Percentiles rank a stretch among this genome's conserved stretches.
These are phyloP conservation scores for Anniella stebbinsi DNA, from an alignment of 2,797 vertebrate genomes.

Conservation along the genomic window DNA sequence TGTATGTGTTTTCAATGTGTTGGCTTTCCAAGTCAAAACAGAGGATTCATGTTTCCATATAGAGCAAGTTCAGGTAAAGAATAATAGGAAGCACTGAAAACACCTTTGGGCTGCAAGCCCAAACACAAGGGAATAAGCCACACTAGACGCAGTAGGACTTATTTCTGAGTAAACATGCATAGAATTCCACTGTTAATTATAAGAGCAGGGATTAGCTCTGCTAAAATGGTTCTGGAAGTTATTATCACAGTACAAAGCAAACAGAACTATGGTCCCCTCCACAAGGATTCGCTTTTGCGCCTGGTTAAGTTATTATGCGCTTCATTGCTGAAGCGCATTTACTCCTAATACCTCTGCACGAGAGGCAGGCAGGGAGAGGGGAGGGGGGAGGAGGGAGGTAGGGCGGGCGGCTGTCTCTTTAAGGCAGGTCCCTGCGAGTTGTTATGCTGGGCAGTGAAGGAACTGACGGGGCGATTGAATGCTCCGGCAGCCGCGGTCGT, in stretches of 20 bases:
- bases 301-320: no score
- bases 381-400: no score
- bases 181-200: neutral
- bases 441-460: no score
- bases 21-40: neutral
- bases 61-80: neutral
- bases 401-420: no score
- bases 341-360: no score
- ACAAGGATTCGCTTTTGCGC: no score
- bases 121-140: neutral
- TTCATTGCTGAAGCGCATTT: no score
- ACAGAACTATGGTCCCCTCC: neutral
- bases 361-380: no score
- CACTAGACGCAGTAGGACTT: neutral
- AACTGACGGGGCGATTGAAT: no score
- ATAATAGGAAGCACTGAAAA: neutral
- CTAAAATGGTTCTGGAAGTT: neutral
- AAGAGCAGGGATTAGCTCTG: neutral
- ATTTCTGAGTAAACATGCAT: neutral
- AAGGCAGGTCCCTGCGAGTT: no score
- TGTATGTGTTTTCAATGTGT: no score
- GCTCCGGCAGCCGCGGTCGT: no score
- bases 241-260: neutral
- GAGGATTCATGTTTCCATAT: neutral
- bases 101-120: neutral